Percentiles rank a stretch among this genome's conserved stretches.
Evolutionary conservation across 2,113 vertebrate species (phyloP).

Genomic region (Campylorhamphus procurvoides): DNA sequence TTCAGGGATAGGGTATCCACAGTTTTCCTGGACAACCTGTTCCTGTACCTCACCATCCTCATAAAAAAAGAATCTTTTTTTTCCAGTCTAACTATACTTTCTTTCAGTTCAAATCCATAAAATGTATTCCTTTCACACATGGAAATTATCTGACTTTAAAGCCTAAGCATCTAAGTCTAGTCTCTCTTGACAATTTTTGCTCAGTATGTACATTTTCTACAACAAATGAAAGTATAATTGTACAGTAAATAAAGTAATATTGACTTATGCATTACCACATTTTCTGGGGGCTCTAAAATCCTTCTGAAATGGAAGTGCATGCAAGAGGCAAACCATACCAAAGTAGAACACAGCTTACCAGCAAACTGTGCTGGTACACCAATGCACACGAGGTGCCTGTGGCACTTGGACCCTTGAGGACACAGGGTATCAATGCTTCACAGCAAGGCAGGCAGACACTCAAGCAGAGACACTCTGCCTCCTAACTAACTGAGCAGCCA

Average conservation of each 20-base stretch:
- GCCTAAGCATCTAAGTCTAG: not conserved
- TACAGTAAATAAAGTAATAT: not conserved
- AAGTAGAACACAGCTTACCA: not conserved
- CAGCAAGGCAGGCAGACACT: not conserved
- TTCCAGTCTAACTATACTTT: not conserved
- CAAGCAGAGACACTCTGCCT: not conserved
- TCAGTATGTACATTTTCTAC: not conserved
- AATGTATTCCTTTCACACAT: not conserved
- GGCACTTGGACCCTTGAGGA: rapidly evolving
- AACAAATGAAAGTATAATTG: not conserved
- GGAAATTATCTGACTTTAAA: not conserved
- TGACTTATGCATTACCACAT: not conserved
- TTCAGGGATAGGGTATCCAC: not conserved
- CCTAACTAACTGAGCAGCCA: not conserved
- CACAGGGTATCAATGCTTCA: rapidly evolving
- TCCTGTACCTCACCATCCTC: not conserved
- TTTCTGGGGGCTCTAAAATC: not conserved
- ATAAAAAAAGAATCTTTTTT: not conserved
- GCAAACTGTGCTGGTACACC: not conserved
- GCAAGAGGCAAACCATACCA: not conserved
- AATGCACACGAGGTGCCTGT: rapidly evolving
- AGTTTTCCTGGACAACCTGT: not conserved
- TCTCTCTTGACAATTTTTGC: not conserved
- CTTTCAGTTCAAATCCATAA: not conserved
- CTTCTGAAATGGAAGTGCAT: not conserved